Base-by-base conservation (phyloP, 1,140 invertebrate genomes). In the Dendrolimus kikuchii region DNA sequence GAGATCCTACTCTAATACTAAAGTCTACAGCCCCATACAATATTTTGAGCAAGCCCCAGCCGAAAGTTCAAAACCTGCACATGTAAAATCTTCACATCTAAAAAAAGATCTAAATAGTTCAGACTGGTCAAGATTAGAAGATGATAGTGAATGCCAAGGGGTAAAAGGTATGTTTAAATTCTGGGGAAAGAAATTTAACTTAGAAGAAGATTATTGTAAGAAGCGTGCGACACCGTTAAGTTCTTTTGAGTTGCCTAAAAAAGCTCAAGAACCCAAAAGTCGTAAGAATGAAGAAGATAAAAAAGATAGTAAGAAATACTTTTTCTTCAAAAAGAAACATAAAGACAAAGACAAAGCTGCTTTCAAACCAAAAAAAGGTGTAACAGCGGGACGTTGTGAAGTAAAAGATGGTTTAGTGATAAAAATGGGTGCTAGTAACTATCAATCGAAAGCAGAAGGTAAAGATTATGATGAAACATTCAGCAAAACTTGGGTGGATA, bases 151-250 rank as follows among this genome's bases (percentile, higher is more conserved):
- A 38, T 58, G 44, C n/a, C 68, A 74, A 57, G 66, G 64, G 36
- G 75, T 74, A 6, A 73, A 74, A 64, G 71, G 67, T 5, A 84
- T 73, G 74, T 81, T 81, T 50, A 81, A 75, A 49, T 58, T 78
- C 38, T 81, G 77, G 77, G 68, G 73, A 5, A 78, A 79, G 44
- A 82, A 74, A 51, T 74, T 77, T 49, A 68, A 79, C 48, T 64
- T 74, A 5, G 74, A 81, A 42, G 67, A 79, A 40, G 55, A 64
- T n/a, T 40, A 38, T 40, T 60, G 52, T 38, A 69, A 68, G 40
- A 62, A 62, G 59, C 37, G 6, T 4, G 43, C 44, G 3, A 59
- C 54, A 43, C 66, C 60, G 4, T 49, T 51, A 40, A 49, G 47
- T 46, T 57, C 55, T 23, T 46, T 37, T 39, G 45, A 60, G 2